Evolutionary conservation across 2,113 vertebrate species (phyloP), one percentile per base, ranked within the genome.

Genomic region (Proterorhinus semilunaris): DNA sequence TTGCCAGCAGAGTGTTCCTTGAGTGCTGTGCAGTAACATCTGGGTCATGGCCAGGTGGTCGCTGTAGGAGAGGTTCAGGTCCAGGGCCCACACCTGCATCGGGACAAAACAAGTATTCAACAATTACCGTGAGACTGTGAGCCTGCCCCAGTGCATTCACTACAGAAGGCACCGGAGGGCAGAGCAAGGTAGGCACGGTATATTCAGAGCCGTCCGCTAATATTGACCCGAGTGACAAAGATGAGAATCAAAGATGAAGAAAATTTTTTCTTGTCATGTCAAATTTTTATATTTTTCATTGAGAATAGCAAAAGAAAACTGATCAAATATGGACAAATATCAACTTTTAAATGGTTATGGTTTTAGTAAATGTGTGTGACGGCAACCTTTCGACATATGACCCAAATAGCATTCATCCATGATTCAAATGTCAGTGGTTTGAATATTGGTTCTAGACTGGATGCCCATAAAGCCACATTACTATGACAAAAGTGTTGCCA

Each of bases 11-110:
- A 97, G 86, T 0, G 75, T 92, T 87, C 94, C 96, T 11, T 94
- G 88, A 17, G 95, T 96, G 87, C 94, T 9, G 6, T 94, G 92
- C 61, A 96, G 82, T 87, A 93, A 65, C 83, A 97, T 90, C 89
- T 94, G 94, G 59, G 96, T 97, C 94, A 95, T 87, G 81, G 95
- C 93, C 89, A 97, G 87, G 85, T 98, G 95, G 88, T 97, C 92
- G 82, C 96, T 98, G 42, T 96, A 98, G n/a, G 88, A 83, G 64
- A 98, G 81, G 86, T 93, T 90, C 54, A 98, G 91, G 88, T 95
- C 95, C 59, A 95, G 91, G 65, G 93, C 95, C 95, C 96, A 98
- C 42, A 98, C 92, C 96, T 98, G 86, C 16, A 44, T 53, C n/a
- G 10, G 21, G 17, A 57, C 6, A 36, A 59, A 42, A n/a, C 12